Evolutionary conservation across 2,113 vertebrate genomes (phyloP), one percentile per base, ranked within the genome.

Genomic region (Ariopsis seemanni): DNA sequence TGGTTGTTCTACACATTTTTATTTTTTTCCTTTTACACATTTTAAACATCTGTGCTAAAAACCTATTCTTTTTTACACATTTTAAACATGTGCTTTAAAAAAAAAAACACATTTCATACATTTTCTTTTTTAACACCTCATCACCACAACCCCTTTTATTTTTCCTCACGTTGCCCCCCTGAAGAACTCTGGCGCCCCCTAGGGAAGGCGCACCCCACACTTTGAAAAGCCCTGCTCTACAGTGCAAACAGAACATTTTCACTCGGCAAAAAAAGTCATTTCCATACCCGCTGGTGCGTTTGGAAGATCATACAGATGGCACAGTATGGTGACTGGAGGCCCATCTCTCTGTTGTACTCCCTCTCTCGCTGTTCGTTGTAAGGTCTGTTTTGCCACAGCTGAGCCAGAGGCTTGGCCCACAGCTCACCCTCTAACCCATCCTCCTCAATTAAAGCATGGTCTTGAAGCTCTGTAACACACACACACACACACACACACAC

Each of bases 311-410:
- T 93, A 90, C 98, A 99, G 58, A 99, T 94, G 15, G 97, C 95
- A 72, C 98, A 99, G 92, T 97, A 97, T 0, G 98, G 98, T 12
- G 96, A 89, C 91, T 96, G 96, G 82, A 95, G 96, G 67, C 97
- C 97, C 93, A 96, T 96, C 84, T 92, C 93, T 58, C 95, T 94
- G 85, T 99, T 99, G 93, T 97, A 98, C 83, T 98, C 97, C 86
- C 94, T 96, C 89, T 99, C 98, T 0, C 96, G 97, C 92, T 97
- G 97, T 89, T 97, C 96, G 91, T 96, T 98, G 0, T 95, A 95
- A 0, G 97, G 97, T 71, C 96, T 95, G 92, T 96, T 98, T 93
- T 98, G 97, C 98, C 98, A 99, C 57, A 99, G 94, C 58, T 98
- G 97, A 90, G 96, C 94, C 82, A 99, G 94, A 10, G 97, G 96